Conservation (phyloP, 2,113 vertebrate genomes). For the Suncus etruscus region DNA sequence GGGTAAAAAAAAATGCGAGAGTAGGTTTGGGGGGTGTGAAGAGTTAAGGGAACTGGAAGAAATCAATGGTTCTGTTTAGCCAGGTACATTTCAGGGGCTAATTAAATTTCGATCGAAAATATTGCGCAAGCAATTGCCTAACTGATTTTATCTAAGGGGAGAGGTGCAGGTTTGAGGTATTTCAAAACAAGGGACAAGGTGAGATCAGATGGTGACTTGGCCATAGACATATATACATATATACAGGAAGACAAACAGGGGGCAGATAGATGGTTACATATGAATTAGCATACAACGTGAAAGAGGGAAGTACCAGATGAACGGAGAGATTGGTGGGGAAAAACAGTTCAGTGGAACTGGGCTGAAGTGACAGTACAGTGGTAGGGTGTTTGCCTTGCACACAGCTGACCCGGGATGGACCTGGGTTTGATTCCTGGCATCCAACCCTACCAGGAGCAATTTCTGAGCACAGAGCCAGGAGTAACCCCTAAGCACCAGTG, state of each 20-base stretch:
- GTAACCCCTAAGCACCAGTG: too few relatives aligned
- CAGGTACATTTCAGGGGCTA: neutral
- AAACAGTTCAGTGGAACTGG: neutral
- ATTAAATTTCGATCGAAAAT: neutral
- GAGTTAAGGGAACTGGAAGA: neutral
- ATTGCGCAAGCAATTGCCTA: neutral
- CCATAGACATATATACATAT: neutral
- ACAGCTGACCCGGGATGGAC: too few relatives aligned
- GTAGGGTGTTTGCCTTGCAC: too few relatives aligned
- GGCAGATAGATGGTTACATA: neutral
- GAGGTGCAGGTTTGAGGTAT: constrained; percentile 6
- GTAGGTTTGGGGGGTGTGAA: neutral
- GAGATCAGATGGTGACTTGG: constrained; percentile 47
- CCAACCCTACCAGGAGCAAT: too few relatives aligned
- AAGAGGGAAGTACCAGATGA: neutral
- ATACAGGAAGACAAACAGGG: neutral
- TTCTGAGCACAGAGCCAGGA: too few relatives aligned
- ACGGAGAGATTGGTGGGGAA: neutral
- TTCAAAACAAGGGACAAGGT: constrained; percentile 53
- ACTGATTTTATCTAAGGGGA: neutral
- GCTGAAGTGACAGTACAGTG: too few relatives aligned
- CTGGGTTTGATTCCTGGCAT: too few relatives aligned
- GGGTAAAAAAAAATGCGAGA: neutral
- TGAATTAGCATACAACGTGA: neutral
- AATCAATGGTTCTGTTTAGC: constrained; percentile 1